Evolutionary conservation across 2,113 vertebrate species (phyloP), one percentile per base, ranked within the genome.

Genomic region (Rhegmatorhina hoffmannsi): DNA sequence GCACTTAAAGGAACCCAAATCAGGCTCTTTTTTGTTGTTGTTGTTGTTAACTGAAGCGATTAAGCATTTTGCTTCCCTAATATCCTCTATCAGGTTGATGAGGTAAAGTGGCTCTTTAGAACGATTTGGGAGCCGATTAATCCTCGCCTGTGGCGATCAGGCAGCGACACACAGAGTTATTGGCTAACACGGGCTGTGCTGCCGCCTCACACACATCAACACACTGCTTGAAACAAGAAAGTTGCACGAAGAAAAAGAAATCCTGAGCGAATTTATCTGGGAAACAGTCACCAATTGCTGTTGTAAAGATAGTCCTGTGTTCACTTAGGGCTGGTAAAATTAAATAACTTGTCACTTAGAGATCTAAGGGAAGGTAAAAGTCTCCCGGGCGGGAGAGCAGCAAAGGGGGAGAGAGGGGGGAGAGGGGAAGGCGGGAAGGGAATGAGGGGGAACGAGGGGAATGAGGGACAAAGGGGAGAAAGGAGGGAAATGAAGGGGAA

Each of bases 1-100:
- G 83, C 75, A 75, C 72, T 91, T 92, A 74, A 93, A 95, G 84
- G 88, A 87, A 64, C 75, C 84, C 93, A 89, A 90, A 95, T 76
- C 68, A 36, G 85, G 88, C 87, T 90, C 85, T 60, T 94, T 96
- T 17, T 90, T 91, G 60, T 92, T 94, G 87, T 89, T 95, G 91
- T 95, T 74, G 80, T 81, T 96, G 96, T 89, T 85, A 96, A 96
- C 79, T 92, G 92, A 97, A 95, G 89, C 94, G 76, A 89, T 94
- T 83, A 94, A 94, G 92, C 88, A 49, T 93, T 97, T 93, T 90
- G 88, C 94, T 95, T 47, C 3, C 4, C 92, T 93, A 95, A 93
- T 84, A 89, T 95, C 93, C 63, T 92, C 83, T 90, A 82, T 89
- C 85, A 90, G 83, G 90, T 92, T 93, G 92, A 96, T 95, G 93